These are phyloP conservation scores for Parauchenoglanis ngamensis DNA, from an alignment of 2,797 vertebrate genomes.

Conservation along the genomic window DNA sequence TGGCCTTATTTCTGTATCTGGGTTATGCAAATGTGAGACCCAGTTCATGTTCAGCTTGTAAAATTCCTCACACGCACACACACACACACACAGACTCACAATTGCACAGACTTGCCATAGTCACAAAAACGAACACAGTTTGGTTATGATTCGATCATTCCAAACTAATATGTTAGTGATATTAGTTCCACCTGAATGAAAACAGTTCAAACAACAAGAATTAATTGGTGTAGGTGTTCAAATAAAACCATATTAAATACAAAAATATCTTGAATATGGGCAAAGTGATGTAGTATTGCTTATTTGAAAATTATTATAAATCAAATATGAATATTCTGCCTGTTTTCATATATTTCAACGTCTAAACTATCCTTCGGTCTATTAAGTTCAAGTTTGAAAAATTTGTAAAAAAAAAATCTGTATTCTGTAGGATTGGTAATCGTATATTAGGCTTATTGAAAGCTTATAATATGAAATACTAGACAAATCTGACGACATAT, in stretches of 20 bases:
- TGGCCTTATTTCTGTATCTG: constrained; percentile 27
- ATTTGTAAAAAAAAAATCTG: neutral
- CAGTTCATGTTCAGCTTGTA: constrained; percentile 14
- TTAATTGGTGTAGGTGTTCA: too few relatives aligned
- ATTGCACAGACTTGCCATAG: too few relatives aligned
- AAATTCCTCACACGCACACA: neutral
- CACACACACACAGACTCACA: constrained; percentile 23
- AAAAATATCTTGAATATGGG: neutral
- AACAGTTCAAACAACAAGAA: neutral
- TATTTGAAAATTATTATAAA: neutral
- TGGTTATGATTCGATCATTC: constrained; percentile 1
- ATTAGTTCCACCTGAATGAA: neutral
- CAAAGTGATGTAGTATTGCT: neutral
- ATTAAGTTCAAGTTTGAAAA: neutral
- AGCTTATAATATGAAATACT: too few relatives aligned
- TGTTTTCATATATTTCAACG: neutral
- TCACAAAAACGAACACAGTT: neutral
- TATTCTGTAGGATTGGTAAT: neutral
- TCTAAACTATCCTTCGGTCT: too few relatives aligned
- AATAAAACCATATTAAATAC: neutral
- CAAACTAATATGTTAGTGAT: neutral
- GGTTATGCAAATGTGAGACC: constrained; percentile 41
- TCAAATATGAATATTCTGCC: neutral
- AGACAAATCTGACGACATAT: too few relatives aligned
- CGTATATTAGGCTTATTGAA: too few relatives aligned